Percentiles rank a stretch among this genome's conserved stretches.
Conservation (phyloP, 2,888 invertebrate genomes). For the Osmoderma eremita region DNA sequence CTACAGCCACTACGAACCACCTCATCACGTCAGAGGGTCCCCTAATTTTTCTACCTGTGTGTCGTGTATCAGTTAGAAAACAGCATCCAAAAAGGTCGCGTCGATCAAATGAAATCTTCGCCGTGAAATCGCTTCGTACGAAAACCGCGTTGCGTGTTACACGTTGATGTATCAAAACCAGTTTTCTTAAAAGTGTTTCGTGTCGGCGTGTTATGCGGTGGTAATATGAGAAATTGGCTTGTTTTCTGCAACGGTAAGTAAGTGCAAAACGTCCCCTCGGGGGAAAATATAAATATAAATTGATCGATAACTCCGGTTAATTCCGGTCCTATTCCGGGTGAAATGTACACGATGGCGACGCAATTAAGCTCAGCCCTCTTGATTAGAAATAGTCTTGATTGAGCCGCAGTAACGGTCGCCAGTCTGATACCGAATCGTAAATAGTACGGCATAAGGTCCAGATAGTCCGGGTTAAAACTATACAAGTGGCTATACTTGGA, state of each 20-base stretch:
- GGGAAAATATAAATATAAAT: conserved; percentile 10
- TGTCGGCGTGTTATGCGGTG: neutral
- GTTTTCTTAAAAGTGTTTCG: no score
- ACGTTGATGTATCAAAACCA: no score
- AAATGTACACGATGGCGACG: conserved; percentile 46
- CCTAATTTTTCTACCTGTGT: conserved; percentile 54
- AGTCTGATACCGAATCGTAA: conserved; percentile 49
- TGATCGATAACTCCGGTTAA: conserved; percentile 5
- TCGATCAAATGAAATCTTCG: conserved; percentile 30
- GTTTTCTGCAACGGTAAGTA: conserved; percentile 10
- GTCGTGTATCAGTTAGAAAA: conserved; percentile 48
- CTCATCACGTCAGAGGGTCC: conserved; percentile 40
- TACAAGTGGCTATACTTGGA: conserved; percentile 59
- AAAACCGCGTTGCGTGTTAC: neutral
- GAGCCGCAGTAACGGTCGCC: conserved; percentile 47
- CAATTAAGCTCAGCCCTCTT: conserved; percentile 61
- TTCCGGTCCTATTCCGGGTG: conserved; percentile 36
- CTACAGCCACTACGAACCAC: conserved; percentile 42
- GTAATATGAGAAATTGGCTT: conserved; percentile 9
- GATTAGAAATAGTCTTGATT: conserved; percentile 63
- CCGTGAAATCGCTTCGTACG: neutral
- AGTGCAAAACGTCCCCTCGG: neutral
- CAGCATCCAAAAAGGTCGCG: conserved; percentile 50
- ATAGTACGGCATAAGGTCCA: conserved; percentile 60
- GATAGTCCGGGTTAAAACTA: conserved; percentile 54